Evolutionary conservation across 2,797 vertebrate genomes (phyloP).

Genomic region (Heterohyrax brucei): DNA sequence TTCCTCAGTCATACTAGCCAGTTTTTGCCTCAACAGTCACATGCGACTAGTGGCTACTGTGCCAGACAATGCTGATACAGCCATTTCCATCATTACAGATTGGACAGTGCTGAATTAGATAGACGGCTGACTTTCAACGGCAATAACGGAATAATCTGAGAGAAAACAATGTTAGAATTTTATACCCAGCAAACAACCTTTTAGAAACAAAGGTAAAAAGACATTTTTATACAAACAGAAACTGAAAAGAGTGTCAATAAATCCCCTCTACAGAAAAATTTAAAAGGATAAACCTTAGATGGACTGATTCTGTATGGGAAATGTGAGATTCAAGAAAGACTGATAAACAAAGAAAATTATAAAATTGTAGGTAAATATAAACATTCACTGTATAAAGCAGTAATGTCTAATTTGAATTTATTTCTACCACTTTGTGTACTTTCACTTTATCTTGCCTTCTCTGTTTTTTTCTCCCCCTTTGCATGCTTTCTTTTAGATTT

Average conservation of each 20-base stretch:
- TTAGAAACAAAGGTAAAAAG: slow-evolving; percentile 48
- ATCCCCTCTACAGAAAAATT: slow-evolving; percentile 35
- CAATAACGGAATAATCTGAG: slow-evolving; percentile 53
- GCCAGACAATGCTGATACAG: background rate
- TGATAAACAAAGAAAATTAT: slow-evolving; percentile 31
- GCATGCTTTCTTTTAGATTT: no score
- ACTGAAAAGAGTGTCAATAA: slow-evolving; percentile 42
- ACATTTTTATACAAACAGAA: slow-evolving; percentile 56
- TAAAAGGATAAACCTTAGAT: slow-evolving; percentile 48
- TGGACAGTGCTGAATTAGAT: background rate
- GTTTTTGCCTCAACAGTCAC: background rate
- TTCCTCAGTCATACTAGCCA: slow-evolving; percentile 16
- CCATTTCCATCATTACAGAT: slow-evolving; percentile 17
- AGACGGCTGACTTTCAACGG: slow-evolving; percentile 23
- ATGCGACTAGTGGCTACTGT: background rate
- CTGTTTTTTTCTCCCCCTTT: no score
- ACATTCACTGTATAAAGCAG: background rate
- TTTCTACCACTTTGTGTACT: no score
- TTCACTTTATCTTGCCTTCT: no score
- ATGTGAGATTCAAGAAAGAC: slow-evolving; percentile 22
- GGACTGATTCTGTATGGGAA: slow-evolving; percentile 38
- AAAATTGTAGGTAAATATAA: background rate
- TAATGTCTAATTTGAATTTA: slow-evolving; percentile 18
- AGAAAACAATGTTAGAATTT: slow-evolving; percentile 8
- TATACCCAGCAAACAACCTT: slow-evolving; percentile 41